Base-by-base conservation (phyloP, 2,797 vertebrate species). In the Neostethus bicornis region DNA sequence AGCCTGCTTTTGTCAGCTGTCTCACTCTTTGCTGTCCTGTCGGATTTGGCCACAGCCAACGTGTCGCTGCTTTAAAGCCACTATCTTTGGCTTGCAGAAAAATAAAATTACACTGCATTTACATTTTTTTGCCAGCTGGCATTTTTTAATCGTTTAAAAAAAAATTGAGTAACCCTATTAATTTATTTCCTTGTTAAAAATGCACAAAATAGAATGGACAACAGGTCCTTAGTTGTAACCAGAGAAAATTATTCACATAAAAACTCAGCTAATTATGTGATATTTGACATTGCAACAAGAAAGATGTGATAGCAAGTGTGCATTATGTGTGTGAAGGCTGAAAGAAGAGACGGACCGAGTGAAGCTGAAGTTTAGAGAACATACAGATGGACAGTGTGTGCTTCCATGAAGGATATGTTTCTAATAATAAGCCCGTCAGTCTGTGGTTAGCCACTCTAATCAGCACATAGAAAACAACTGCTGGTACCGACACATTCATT, bases 351-450 rank as follows among this genome's bases (percentile, higher is more conserved):
- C 24, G n/a, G 25, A 43, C 26, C 23, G 42, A 79, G 64, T 65
- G 66, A 71, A 51, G 57, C 62, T 54, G 64, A 75, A 80, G 52
- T 61, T 51, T 52, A 46, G 57, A 45, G 65, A 69, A 38, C 71
- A 61, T 49, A 52, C 24, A 17, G 65, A 50, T 48, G 42, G 41
- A 6, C 52, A 47, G 66, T 32, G 55, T 80, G 61, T 51, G 47
- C 53, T 21, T 61, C 69, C 67, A 23, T 70, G 74, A 87, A 85
- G 74, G 66, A 80, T 75, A 81, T 77, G 82, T 77, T 86, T 83
- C 77, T 84, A 70, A 87, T 84, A 70, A 87, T 78, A 67, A 46
- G 70, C 55, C 64, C 80, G 65, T 85, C 80, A 78, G 80, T 66
- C 63, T 21, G 37, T n/a, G 46, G 82, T 72, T 60, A 70, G 79